Evolutionary conservation across 1,140 invertebrate species (phyloP).

Genomic region (Meloidogyne floridensis): DNA sequence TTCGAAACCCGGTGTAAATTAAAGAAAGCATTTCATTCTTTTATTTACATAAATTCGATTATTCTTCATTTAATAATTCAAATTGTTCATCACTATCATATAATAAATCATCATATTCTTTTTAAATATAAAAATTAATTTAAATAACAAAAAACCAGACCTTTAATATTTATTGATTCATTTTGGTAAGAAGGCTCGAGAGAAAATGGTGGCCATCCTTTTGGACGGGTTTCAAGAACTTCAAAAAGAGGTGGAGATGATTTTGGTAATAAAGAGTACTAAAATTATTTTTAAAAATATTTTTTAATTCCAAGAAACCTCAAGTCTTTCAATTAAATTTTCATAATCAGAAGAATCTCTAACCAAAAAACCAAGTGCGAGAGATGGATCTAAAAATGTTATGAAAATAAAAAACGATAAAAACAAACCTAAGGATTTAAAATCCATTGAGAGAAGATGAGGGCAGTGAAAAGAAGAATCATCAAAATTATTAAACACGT

Average conservation of each 20-base stretch:
- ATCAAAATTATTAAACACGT: conserved; percentile 41
- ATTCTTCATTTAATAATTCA: conserved; percentile 46
- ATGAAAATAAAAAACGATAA: neutral
- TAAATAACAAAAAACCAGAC: conserved; percentile 38
- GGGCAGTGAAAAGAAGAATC: conserved; percentile 60
- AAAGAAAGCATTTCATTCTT: neutral
- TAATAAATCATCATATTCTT: conserved; percentile 61
- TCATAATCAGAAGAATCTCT: conserved; percentile 52
- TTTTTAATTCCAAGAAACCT: conserved; percentile 33
- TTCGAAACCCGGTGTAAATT: conserved; percentile 2
- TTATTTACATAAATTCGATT: neutral
- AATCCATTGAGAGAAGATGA: conserved; percentile 57
- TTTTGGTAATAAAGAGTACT: conserved; percentile 30
- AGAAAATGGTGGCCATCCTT: conserved; percentile 59
- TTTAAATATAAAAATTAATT: conserved; percentile 23
- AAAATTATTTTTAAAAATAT: conserved; percentile 13
- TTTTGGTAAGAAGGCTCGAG: conserved; percentile 43
- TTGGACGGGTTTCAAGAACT: conserved; percentile 55
- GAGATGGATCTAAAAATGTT: conserved; percentile 53
- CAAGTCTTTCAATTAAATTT: conserved; percentile 50
- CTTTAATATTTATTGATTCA: conserved; percentile 55
- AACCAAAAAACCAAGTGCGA: conserved; percentile 58
- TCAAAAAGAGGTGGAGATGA: conserved; percentile 61
- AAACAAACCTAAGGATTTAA: conserved; percentile 47
- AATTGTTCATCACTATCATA: conserved; percentile 67